Base-by-base conservation (phyloP, 2,113 vertebrate species). In the Limanda limanda region DNA sequence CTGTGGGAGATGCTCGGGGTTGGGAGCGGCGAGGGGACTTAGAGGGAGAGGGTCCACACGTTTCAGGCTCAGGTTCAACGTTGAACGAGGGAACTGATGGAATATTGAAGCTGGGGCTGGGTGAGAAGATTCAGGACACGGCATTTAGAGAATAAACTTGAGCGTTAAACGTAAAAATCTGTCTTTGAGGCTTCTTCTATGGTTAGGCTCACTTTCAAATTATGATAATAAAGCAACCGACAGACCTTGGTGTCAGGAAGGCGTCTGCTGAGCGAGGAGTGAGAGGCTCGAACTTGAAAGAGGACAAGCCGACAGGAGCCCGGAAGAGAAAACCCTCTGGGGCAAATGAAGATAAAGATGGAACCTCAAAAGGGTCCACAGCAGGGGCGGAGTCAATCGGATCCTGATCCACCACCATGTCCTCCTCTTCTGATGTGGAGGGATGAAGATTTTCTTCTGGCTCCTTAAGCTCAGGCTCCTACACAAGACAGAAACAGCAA, bases 311-410 rank as follows among this genome's bases (percentile, higher is more conserved):
- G 48, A n/a, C 81, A 1, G 96, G 90, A 2, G 97, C 95, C 75
- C 96, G 94, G 86, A 99, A 99, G 18, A 95, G 62, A 56, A 97
- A 99, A 81, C 95, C 96, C 1, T 94, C 48, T 5, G 97, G 98
- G 2, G 97, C 98, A 74, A 99, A 99, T 9, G 97, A 98, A 0
- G 64, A 27, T 1, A 95, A 94, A n/a, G 67, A 42, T 2, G 93
- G 89, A 1, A 90, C 92, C 56, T 95, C 94, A 2, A 90, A 93
- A 0, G 60, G 59, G 1, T 59, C 63, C 48, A 23, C n/a, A 2
- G 17, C 23, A 5, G 60, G 45, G 17, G n/a, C 24, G 4, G 71
- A 12, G 14, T 77, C 67, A 10, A 78, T 57, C 0, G 62, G 47
- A 37, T 66, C n/a, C 4, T 63, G 31, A 47, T 90, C 87, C 61